A percentile compares a stretch with the other conserved stretches of the same genome.
Conservation (phyloP, 1,140 invertebrate genomes). For the Thalassaphorura encarpata region DNA sequence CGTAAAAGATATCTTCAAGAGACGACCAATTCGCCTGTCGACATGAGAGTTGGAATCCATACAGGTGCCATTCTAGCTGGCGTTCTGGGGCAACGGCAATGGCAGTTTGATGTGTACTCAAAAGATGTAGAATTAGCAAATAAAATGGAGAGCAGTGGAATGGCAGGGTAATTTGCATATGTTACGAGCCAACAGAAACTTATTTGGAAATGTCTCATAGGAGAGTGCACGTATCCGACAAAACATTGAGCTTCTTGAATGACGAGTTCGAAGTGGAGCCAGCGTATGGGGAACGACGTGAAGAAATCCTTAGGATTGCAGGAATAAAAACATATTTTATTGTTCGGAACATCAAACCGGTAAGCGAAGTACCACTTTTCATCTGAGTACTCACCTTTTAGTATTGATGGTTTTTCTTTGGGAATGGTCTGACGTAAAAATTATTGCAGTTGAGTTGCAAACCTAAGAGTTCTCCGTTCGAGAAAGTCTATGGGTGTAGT, state of each 20-base stretch:
- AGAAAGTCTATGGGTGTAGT: too few species aligned
- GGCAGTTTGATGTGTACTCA: conserved; percentile 98
- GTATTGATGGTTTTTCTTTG: too few species aligned
- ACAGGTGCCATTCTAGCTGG: conserved; percentile 79
- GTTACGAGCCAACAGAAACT: neutral
- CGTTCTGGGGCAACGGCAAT: conserved; percentile 89
- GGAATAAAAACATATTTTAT: conserved; percentile 88
- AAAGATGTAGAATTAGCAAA: conserved; percentile 96
- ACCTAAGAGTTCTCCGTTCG: too few species aligned
- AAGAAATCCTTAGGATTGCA: conserved; percentile 74
- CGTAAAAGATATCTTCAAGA: conserved; percentile 77
- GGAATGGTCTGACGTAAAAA: too few species aligned
- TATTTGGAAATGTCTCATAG: conserved; percentile 1
- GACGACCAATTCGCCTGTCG: conserved; percentile 86
- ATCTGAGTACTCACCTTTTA: too few species aligned
- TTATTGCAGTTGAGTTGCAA: too few species aligned
- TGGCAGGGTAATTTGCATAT: conserved; percentile 64
- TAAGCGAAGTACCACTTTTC: conserved; percentile 28
- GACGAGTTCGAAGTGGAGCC: conserved; percentile 92
- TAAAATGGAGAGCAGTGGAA: conserved; percentile 96
- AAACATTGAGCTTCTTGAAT: conserved; percentile 77
- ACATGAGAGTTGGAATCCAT: conserved; percentile 60
- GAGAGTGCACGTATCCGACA: conserved; percentile 87
- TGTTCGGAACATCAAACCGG: conserved; percentile 67
- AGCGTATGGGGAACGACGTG: conserved; percentile 74